Base-by-base conservation (phyloP, 53 echinoderm and acorn worm species). In the Stichopus horrens region DNA sequence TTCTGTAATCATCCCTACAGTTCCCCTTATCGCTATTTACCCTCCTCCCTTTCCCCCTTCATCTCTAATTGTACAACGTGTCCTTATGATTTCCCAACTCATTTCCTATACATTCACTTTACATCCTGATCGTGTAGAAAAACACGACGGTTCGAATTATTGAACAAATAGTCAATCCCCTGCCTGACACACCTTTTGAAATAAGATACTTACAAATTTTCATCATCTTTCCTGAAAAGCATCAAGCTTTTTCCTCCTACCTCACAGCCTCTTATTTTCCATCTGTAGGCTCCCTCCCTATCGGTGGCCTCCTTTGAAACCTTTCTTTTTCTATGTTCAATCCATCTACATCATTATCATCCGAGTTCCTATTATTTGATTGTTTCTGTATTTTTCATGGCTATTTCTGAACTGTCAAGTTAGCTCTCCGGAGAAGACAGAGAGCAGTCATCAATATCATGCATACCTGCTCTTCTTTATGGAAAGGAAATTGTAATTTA, bases 361-460 rank as follows among this genome's bases (percentile, higher is more conserved):
- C 63, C 63, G 7, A 16, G 63, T 63, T 79, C 53, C 7, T 79
- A 79, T 79, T 79, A 79, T 79, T 79, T 79, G 56, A 79, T 79
- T 79, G 53, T 53, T 79, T 79, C 55, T 55, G 53, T 53, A 19
- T 79, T 8, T 53, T 79, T 79, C 54, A 51, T 9, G 9, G 79
- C 79, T 18, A 13, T 52, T 79, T 79, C 79, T 54, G 79, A 55
- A 55, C 79, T 79, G 79, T 79, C 79, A 79, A 79, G 75, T 37
- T 37, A 37, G 63, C 63, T 63, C 63, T 63, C 16, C 63, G 16
- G 16, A 16, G 11, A 13, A 63, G 10, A 63, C 10, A 13, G 63
- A 63, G 16, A 63, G 13, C 10, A 63, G 16, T 63, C 63, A 63
- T 63, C 63, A 63, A 63, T 63, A 63, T 63, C 63, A 37, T 63